Evolutionary conservation across 2,113 vertebrate genomes (phyloP), one percentile per base, ranked within the genome.

Genomic region (Solenodon paradoxus): DNA sequence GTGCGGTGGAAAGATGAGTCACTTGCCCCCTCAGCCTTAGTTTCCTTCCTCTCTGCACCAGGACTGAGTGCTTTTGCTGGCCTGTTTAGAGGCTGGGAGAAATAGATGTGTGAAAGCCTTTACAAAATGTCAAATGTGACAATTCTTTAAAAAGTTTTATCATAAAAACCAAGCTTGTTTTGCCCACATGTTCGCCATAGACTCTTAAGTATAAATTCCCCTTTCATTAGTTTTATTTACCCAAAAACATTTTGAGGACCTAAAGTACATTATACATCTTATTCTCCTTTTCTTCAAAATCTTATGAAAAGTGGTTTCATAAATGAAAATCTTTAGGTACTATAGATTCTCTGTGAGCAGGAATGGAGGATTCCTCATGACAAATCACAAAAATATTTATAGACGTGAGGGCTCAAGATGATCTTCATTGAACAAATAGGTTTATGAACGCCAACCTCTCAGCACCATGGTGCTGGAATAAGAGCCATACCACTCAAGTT

Each of bases 261-360:
- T 55, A 30, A 51, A 40, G 30, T 74, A 7, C 9, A 3, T 94
- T 90, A 80, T 95, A 83, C 90, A 86, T 96, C 64, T 94, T 97
- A 97, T 63, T 97, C 88, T 96, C 95, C 96, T 95, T 94, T 83
- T 97, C 92, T 96, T 47, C 87, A 96, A 87, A 97, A 93, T 96
- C 94, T 59, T 74, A n/a, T 10, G 2, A 66, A 49, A 79, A 69
- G 5, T 13, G 20, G 11, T 38, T 4, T 55, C 40, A 80, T 59
- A 92, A 90, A 68, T 72, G 35, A 42, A 74, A 96, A 75, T 69
- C 53, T 72, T 80, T 28, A 69, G 40, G 75, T 47, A 77, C 30
- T 91, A 13, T 71, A 47, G 81, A 45, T 82, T 30, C 19, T 38
- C 13, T 84, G 0, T 94, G 75, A 90, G 35, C 32, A 42, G 35